Evolutionary conservation across 1,140 invertebrate genomes (phyloP).

Genomic region (Stratiolaelaps scimitus): DNA sequence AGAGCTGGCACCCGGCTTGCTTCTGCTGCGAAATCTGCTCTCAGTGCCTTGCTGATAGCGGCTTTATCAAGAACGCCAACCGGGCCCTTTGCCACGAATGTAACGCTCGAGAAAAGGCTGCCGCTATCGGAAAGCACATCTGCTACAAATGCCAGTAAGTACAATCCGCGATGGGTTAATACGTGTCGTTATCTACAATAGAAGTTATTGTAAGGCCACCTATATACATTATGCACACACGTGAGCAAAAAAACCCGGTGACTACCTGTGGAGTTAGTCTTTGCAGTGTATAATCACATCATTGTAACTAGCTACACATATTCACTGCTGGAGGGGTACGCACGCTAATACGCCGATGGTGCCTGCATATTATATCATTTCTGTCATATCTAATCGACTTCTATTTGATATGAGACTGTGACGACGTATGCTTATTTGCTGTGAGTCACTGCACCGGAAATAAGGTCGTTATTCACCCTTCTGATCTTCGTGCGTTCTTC

Average conservation of each 20-base stretch:
- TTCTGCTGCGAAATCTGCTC: conserved; percentile 90
- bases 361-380: too few species aligned
- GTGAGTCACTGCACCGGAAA: too few species aligned
- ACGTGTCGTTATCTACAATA: too few species aligned
- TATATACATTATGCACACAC: too few species aligned
- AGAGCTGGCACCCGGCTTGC: conserved; percentile 94
- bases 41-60: conserved; percentile 80
- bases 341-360: too few species aligned
- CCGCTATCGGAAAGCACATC: conserved; percentile 86
- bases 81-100: conserved; percentile 92
- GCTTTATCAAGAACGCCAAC: conserved; percentile 86
- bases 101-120: conserved; percentile 87
- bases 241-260: neutral
- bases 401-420: too few species aligned
- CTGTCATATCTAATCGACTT: too few species aligned
- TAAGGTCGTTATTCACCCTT: neutral
- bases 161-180: conserved; percentile 2
- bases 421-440: too few species aligned
- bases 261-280: neutral
- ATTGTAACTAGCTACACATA: too few species aligned
- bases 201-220: too few species aligned
- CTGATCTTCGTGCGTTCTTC: conserved; percentile 22
- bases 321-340: too few species aligned
- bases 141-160: conserved; percentile 97
- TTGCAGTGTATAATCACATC: neutral